Percentiles rank a stretch among this genome's conserved stretches.
Conservation (phyloP, 2,113 vertebrate species). For the Oryzias woworae region DNA sequence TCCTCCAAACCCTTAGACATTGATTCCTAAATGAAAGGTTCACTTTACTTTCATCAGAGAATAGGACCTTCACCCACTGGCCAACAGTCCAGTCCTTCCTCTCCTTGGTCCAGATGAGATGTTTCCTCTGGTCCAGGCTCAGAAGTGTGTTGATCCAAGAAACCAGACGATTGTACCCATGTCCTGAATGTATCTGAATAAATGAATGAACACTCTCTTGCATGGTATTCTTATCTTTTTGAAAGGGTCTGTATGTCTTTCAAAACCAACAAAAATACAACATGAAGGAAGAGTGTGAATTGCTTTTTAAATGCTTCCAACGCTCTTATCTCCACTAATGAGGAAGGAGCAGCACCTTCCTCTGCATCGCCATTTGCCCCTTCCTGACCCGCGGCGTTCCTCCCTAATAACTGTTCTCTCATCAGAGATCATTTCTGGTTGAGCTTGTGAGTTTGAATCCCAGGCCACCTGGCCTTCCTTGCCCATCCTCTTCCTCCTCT, state of each 20-base stretch:
- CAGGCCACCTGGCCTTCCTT: neutral
- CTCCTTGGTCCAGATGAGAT: too few relatives aligned
- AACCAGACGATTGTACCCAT: too few relatives aligned
- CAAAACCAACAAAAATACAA: slow-evolving; percentile 18
- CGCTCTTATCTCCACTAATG: slow-evolving; percentile 33
- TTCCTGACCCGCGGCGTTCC: neutral
- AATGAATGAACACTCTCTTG: too few relatives aligned
- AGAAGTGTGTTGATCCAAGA: too few relatives aligned
- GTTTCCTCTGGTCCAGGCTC: too few relatives aligned
- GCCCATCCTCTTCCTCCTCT: neutral
- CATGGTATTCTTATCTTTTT: too few relatives aligned
- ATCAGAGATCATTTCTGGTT: slow-evolving; percentile 22
- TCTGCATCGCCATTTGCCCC: neutral
- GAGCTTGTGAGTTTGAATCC: slow-evolving; percentile 13
- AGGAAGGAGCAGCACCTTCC: slow-evolving; percentile 5
- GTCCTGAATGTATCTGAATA: too few relatives aligned
- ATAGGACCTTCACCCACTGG: too few relatives aligned
- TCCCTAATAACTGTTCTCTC: slow-evolving; percentile 36
- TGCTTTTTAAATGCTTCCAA: slow-evolving; percentile 7
- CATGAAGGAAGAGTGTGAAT: slow-evolving; percentile 10
- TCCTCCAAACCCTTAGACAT: too few relatives aligned
- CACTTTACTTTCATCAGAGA: too few relatives aligned
- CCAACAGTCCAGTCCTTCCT: too few relatives aligned
- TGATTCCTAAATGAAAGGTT: too few relatives aligned
- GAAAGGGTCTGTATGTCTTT: neutral